Evolutionary conservation across 2,113 vertebrate species (phyloP).

Genomic region (Mustela lutreola): DNA sequence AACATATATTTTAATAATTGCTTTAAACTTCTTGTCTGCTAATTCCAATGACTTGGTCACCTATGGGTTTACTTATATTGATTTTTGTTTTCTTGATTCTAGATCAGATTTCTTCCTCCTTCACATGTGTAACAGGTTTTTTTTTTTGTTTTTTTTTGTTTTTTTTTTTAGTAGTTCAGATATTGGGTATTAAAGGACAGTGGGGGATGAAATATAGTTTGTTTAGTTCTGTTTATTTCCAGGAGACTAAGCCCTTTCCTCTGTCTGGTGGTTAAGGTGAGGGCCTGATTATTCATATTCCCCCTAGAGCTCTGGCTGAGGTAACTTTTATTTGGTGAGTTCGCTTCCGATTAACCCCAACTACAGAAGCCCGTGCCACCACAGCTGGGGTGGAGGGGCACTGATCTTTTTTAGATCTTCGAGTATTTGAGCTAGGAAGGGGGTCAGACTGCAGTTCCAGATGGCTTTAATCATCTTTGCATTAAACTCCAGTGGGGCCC

Average conservation of each 20-base stretch:
- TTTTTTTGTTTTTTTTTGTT: conserved; percentile 32
- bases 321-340: background rate
- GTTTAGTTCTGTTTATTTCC: conserved; percentile 42
- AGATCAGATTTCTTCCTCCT: background rate
- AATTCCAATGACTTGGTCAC: background rate
- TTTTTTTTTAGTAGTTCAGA: background rate
- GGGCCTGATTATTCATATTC: background rate
- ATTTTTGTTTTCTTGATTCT: conserved; percentile 59
- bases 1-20: conserved; percentile 19
- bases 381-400: background rate
- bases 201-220: background rate
- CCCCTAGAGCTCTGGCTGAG: background rate
- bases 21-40: conserved; percentile 37
- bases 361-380: background rate
- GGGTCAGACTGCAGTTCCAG: background rate
- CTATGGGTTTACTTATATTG: background rate
- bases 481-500: background rate
- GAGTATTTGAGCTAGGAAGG: background rate
- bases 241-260: background rate
- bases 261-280: background rate
- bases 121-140: background rate
- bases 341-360: background rate
- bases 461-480: background rate
- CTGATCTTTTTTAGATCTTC: background rate
- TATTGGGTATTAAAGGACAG: background rate